Evolutionary conservation across 2,113 vertebrate genomes (phyloP).

Genomic region (Spea multiplicata): DNA sequence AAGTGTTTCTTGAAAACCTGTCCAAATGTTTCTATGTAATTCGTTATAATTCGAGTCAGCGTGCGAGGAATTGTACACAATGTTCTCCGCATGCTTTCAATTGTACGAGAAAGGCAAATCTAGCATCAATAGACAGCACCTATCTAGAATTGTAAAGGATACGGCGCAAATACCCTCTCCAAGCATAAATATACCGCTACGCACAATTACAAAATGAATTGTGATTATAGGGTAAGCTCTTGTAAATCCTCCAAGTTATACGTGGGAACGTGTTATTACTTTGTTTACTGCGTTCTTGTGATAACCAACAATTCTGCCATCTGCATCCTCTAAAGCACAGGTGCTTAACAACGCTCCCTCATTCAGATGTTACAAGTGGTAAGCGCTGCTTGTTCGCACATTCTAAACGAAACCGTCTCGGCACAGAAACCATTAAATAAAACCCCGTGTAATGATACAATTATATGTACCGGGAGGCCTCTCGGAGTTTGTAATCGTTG

Average conservation of each 20-base stretch:
- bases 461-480: background rate
- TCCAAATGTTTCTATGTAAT: background rate
- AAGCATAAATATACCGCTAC: slow-evolving; percentile 15
- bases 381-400: slow-evolving; percentile 16
- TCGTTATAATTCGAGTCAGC: slow-evolving; percentile 3
- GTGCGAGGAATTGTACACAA: slow-evolving; percentile 18
- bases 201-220: slow-evolving; percentile 39
- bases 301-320: slow-evolving; percentile 38
- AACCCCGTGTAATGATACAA: slow-evolving; percentile 10
- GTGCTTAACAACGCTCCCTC: slow-evolving; percentile 12
- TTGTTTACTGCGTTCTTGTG: slow-evolving; percentile 20
- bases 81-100: background rate
- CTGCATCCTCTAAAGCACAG: slow-evolving; percentile 40
- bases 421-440: slow-evolving; percentile 17
- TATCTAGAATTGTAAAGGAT: background rate
- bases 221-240: slow-evolving; percentile 26
- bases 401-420: slow-evolving; percentile 1
- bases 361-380: slow-evolving; percentile 14
- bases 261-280: slow-evolving; percentile 24
- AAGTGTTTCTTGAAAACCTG: background rate
- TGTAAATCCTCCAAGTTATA: slow-evolving; percentile 7
- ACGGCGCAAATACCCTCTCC: slow-evolving; percentile 8
- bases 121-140: slow-evolving; percentile 12
- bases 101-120: background rate
- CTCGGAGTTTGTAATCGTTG: background rate